These are phyloP conservation scores for Echinometra lucunter DNA, from an alignment of 53 echinoderm and acorn worm species.

Conservation along the genomic window DNA sequence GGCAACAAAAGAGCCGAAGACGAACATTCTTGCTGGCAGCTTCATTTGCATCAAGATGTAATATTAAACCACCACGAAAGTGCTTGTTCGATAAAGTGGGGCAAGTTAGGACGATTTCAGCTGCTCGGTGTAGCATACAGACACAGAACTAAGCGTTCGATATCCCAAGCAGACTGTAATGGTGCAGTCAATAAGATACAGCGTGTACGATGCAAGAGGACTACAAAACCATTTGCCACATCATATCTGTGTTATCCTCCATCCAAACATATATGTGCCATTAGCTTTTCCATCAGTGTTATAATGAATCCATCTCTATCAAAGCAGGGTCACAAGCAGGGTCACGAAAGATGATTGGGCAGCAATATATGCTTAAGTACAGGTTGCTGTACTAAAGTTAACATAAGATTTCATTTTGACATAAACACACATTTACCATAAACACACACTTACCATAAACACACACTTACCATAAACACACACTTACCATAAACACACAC, in stretches of 20 bases:
- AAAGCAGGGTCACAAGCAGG: not conserved
- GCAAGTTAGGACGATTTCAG: not conserved
- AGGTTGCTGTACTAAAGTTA: no score
- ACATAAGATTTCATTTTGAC: no score
- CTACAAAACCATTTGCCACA: not conserved
- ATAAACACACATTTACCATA: no score
- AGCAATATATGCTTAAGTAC: no score
- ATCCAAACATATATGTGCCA: not conserved
- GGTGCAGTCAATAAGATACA: not conserved
- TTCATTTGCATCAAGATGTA: conserved; percentile 52
- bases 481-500: no score
- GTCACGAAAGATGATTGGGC: no score
- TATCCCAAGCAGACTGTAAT: not conserved
- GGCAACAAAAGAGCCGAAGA: not conserved
- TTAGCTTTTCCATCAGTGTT: not conserved
- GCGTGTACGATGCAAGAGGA: not conserved
- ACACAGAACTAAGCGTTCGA: not conserved
- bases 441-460: no score
- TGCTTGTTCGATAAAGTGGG: conserved; percentile 20
- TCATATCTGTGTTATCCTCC: not conserved
- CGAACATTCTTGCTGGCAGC: conserved; percentile 40
- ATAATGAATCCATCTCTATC: not conserved
- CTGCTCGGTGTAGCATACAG: not conserved
- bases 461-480: no score
- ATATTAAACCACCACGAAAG: conserved; percentile 47